phyloP scores from a whole-genome alignment of 2,797 vertebrate species.

The Hafferia zeledoni region DNA sequence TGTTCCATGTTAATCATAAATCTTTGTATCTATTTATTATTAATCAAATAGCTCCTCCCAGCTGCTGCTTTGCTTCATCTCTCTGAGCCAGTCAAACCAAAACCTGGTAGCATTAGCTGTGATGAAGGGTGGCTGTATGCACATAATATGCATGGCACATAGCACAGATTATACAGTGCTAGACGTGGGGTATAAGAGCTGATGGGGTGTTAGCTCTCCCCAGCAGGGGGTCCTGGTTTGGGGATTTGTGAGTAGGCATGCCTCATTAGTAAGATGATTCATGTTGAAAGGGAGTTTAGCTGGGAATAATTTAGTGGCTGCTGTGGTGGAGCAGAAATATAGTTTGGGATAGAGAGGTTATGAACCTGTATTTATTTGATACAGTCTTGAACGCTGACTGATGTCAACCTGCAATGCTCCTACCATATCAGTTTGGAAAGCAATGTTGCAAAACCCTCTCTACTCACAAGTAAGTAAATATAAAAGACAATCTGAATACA shows the following conservation, averaged over 20 bases:
- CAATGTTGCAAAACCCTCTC: neutral
- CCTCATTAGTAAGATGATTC: slow-evolving; percentile 62
- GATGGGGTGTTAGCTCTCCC: slow-evolving; percentile 45
- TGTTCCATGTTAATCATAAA: slow-evolving; percentile 75
- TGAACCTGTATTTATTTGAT: slow-evolving; percentile 16
- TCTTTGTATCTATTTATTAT: slow-evolving; percentile 78
- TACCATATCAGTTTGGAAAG: neutral
- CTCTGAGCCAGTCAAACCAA: slow-evolving; percentile 57
- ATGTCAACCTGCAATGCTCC: neutral
- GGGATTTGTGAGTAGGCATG: slow-evolving; percentile 35
- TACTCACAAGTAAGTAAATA: neutral
- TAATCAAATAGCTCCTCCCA: slow-evolving; percentile 75
- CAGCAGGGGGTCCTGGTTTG: slow-evolving; percentile 46
- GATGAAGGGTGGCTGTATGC: slow-evolving; percentile 28
- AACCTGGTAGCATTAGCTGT: slow-evolving; percentile 29
- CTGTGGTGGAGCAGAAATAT: slow-evolving; percentile 13
- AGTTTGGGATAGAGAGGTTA: slow-evolving; percentile 1
- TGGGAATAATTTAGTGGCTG: slow-evolving; percentile 56
- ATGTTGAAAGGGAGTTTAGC: slow-evolving; percentile 50
- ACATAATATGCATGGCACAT: slow-evolving; percentile 45
- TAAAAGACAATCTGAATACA: neutral
- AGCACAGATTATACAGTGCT: slow-evolving; percentile 43
- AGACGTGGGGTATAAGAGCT: slow-evolving; percentile 41
- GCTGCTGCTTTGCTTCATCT: slow-evolving; percentile 67
- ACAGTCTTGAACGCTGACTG: neutral